Base-by-base conservation (phyloP, 1,140 invertebrate species). In the Scaptomyza graminum region DNA sequence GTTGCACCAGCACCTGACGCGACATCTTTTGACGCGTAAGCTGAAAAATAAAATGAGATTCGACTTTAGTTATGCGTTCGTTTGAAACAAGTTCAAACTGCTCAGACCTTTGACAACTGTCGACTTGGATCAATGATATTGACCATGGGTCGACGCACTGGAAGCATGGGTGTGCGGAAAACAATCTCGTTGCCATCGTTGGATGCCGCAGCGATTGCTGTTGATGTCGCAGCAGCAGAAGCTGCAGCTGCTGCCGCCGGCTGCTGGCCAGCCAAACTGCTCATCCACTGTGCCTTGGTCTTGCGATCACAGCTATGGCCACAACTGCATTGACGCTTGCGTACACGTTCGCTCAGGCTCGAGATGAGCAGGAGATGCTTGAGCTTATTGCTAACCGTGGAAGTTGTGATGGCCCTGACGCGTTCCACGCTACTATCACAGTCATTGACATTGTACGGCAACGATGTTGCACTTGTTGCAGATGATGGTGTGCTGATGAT, bases 301-400 rank as follows among this genome's bases (percentile, higher is more conserved):
- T 83, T 78, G 11, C 87, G 80, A 47, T 91, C 91, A 60, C 91
- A 92, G 7, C 64, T 85, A n/a, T 91, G 90, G 6, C 90, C 90
- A 52, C 90, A 91, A 16, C 51, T 88, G 50, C 90, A 91, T 46
- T 88, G 85, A 12, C 88, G 75, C 22, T 83, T 90, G 49, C 89
- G 89, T n/a, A 89, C 79, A 6, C 85, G 85, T 47, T 92, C 90
- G 41, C 79, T 91, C 25, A 92, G 73, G 74, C 90, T 91, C 39
- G 91, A 90, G 11, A 92, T 87, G 13, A 90, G 52, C n/a, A 92
- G 65, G 18, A 92, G 75, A 57, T 92, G 90, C 65, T 91, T 91
- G 61, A 92, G 77, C 54, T 88, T 92, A 64, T 90, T 91, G 62
- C 87, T 77, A 15, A 92, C 74, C 34, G 68, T 62, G 7, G 90